These are phyloP conservation scores for Azemiops feae DNA, from an alignment of 2,113 vertebrate species.

Conservation along the genomic window DNA sequence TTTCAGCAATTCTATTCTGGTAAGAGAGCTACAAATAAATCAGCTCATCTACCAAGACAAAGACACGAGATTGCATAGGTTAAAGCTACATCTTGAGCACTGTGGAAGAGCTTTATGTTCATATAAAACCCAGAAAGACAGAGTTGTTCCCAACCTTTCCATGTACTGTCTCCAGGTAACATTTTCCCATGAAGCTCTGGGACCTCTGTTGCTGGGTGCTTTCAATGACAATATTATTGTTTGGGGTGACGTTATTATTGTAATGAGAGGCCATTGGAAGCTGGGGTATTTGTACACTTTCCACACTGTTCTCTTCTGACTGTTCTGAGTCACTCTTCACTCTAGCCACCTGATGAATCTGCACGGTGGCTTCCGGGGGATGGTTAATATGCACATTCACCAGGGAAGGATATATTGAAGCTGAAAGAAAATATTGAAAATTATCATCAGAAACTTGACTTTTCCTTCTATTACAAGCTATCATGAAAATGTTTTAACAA, in stretches of 20 bases:
- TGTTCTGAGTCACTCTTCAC: slow-evolving; percentile 68
- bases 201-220: slow-evolving; percentile 49
- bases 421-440: slow-evolving; percentile 59
- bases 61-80: background rate
- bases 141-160: slow-evolving; percentile 79
- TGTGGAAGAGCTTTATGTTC: background rate
- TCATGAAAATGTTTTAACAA: background rate
- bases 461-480: background rate
- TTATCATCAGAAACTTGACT: background rate
- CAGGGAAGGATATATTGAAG: slow-evolving; percentile 75
- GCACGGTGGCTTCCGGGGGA: slow-evolving; percentile 88
- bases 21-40: background rate
- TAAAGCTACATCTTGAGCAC: background rate
- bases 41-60: background rate
- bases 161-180: slow-evolving; percentile 83
- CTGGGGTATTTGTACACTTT: slow-evolving; percentile 72
- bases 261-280: slow-evolving; percentile 51
- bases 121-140: fast-evolving
- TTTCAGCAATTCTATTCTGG: background rate
- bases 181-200: slow-evolving; percentile 78
- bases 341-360: slow-evolving; percentile 91
- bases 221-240: slow-evolving; percentile 61
- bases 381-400: slow-evolving; percentile 92
- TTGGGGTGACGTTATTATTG: slow-evolving; percentile 39
- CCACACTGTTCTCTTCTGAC: slow-evolving; percentile 72